These are phyloP conservation scores for Poecile atricapillus DNA, from an alignment of 2,113 vertebrate genomes.

Conservation along the genomic window DNA sequence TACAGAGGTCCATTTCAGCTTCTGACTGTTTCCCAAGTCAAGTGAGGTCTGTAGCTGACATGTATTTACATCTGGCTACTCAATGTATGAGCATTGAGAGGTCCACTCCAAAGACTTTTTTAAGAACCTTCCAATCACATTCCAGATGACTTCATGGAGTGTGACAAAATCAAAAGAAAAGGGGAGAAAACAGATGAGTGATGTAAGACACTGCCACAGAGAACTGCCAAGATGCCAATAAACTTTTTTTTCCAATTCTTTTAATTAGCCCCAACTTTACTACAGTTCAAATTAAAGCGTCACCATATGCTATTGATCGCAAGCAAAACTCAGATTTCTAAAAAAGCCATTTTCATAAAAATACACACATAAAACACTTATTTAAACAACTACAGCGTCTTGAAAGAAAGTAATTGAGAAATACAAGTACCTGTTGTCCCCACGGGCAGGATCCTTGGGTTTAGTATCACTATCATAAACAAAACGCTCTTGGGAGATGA, in stretches of 20 bases:
- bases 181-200: background rate
- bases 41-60: background rate
- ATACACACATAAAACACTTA: background rate
- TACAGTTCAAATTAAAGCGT: background rate
- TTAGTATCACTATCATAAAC: constrained; percentile 85
- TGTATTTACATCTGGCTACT: background rate
- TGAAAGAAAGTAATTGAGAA: background rate
- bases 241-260: background rate
- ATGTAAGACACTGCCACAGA: background rate
- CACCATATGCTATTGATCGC: background rate
- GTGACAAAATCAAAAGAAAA: background rate
- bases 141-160: background rate
- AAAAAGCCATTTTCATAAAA: background rate
- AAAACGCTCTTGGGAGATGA: constrained; percentile 90
- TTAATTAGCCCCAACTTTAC: background rate
- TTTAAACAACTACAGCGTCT: background rate
- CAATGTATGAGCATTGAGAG: background rate
- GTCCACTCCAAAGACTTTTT: background rate
- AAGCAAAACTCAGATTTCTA: background rate
- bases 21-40: background rate
- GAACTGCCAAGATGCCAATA: background rate
- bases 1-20: background rate
- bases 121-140: background rate
- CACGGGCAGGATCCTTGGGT: constrained; percentile 67
- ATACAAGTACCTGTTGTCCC: constrained; percentile 82